A percentile compares a stretch with the other conserved stretches of the same genome.
phyloP scores from a whole-genome alignment of 2,888 invertebrate genomes.

The Trissoscelio sp. region DNA sequence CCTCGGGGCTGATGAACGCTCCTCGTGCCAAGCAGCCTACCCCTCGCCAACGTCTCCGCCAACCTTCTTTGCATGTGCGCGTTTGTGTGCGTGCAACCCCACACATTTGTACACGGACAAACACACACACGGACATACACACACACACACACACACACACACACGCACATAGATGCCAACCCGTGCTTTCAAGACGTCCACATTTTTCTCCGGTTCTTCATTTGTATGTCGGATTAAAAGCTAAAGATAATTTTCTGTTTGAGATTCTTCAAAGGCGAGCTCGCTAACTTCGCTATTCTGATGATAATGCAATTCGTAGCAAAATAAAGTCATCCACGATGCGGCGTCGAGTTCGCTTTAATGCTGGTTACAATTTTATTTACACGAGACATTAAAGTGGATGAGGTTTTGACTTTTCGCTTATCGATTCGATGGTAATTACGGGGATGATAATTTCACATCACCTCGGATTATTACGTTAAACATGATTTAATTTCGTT shows the following conservation, averaged over 20 bases:
- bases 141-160: not conserved
- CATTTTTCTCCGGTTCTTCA: constrained; percentile 59
- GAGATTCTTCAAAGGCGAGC: constrained; percentile 49
- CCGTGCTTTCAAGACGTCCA: constrained; percentile 62
- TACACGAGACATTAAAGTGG: constrained; percentile 20
- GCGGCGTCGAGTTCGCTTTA: constrained; percentile 36
- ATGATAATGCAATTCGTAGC: constrained; percentile 49
- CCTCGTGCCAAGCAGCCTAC: constrained; percentile 81
- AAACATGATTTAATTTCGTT: constrained; percentile 6
- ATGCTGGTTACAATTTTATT: constrained; percentile 37
- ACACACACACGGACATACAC: not conserved
- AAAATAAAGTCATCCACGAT: constrained; percentile 52
- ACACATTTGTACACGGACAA: constrained; percentile 22
- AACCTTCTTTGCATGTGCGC: constrained; percentile 56
- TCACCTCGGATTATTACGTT: not conserved
- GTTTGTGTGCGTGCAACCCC: constrained; percentile 28
- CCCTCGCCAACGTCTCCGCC: constrained; percentile 71
- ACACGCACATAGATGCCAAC: constrained; percentile 32
- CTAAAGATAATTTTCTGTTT: constrained; percentile 66
- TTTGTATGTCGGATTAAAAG: constrained; percentile 67
- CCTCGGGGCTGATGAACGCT: constrained; percentile 84
- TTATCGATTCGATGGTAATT: constrained; percentile 20
- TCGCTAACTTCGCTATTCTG: constrained; percentile 46
- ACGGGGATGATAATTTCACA: not conserved
- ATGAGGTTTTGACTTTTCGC: constrained; percentile 37